Conservation (phyloP, 2,797 vertebrate species). For the Rhinophrynus dorsalis region DNA sequence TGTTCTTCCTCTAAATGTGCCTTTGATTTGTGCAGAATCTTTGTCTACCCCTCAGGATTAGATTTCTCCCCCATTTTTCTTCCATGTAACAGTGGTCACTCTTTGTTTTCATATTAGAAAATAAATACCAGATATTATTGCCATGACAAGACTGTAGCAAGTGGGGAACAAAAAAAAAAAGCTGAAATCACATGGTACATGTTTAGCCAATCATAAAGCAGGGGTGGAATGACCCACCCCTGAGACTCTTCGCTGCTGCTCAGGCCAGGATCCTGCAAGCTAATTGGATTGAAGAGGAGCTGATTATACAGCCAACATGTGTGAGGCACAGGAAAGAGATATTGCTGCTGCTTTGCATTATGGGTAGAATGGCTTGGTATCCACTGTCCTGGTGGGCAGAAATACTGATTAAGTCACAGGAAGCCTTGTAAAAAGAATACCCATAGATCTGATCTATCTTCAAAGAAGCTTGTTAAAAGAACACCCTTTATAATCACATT, state of each 20-base stretch:
- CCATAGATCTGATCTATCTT: neutral
- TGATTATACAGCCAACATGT: constrained; percentile 34
- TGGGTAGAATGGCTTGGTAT: constrained; percentile 32
- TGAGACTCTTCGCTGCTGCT: constrained; percentile 36
- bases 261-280: constrained; percentile 36
- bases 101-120: constrained; percentile 9
- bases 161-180: constrained; percentile 14
- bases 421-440: constrained; percentile 19
- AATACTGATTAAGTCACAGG: constrained; percentile 40
- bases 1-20: too few relatives aligned
- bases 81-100: too few relatives aligned
- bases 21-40: too few relatives aligned
- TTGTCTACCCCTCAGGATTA: too few relatives aligned
- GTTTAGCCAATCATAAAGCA: constrained; percentile 34
- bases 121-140: constrained; percentile 20
- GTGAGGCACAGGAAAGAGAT: constrained; percentile 17
- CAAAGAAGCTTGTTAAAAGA: constrained; percentile 31
- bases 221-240: constrained; percentile 18
- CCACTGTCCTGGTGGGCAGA: constrained; percentile 42
- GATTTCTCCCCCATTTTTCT: too few relatives aligned
- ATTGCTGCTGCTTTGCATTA: constrained; percentile 27
- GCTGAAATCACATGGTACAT: constrained; percentile 15
- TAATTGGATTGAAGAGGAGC: constrained; percentile 40
- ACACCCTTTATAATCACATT: constrained; percentile 21
- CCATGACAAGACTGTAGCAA: constrained; percentile 9